These are phyloP conservation scores for Lophius piscatorius DNA, from an alignment of 2,113 vertebrate genomes.

Conservation along the genomic window DNA sequence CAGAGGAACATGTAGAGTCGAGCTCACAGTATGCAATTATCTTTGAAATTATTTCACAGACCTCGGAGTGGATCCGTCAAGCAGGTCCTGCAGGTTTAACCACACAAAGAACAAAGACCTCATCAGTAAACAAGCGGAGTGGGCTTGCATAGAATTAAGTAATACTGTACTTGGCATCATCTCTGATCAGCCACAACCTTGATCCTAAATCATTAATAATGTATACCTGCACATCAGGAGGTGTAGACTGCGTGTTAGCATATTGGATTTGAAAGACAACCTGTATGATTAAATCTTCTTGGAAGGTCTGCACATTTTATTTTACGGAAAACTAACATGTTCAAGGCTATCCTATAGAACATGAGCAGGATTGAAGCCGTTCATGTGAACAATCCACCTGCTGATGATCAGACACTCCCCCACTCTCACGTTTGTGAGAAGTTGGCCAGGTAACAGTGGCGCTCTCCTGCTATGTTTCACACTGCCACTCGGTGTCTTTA, in stretches of 20 bases:
- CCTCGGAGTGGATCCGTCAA: conserved; percentile 29
- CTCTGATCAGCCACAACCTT: too few species aligned
- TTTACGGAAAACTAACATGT: conserved; percentile 6
- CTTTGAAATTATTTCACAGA: conserved; percentile 2
- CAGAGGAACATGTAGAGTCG: background rate
- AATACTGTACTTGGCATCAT: conserved; percentile 8
- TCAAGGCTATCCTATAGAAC: too few species aligned
- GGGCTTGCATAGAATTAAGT: conserved; percentile 1
- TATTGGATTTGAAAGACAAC: too few species aligned
- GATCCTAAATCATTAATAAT: too few species aligned
- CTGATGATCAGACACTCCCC: conserved; percentile 33
- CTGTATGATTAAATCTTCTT: too few species aligned
- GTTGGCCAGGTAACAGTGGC: conserved; percentile 62
- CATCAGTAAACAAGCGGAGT: conserved; percentile 35
- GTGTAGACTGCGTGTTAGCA: too few species aligned
- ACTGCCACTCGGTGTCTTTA: conserved; percentile 24
- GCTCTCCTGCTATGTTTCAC: conserved; percentile 53
- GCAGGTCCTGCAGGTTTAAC: conserved; percentile 63
- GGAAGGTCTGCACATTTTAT: background rate
- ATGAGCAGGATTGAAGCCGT: background rate
- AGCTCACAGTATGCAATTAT: background rate
- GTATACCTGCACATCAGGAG: too few species aligned
- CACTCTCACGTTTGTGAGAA: conserved; percentile 57
- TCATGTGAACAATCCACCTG: conserved; percentile 55
- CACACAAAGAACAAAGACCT: conserved; percentile 34